Percentiles rank a stretch among this genome's conserved stretches.
These are phyloP conservation scores for Carassius auratus DNA, from an alignment of 2,113 vertebrate species.

Conservation along the genomic window DNA sequence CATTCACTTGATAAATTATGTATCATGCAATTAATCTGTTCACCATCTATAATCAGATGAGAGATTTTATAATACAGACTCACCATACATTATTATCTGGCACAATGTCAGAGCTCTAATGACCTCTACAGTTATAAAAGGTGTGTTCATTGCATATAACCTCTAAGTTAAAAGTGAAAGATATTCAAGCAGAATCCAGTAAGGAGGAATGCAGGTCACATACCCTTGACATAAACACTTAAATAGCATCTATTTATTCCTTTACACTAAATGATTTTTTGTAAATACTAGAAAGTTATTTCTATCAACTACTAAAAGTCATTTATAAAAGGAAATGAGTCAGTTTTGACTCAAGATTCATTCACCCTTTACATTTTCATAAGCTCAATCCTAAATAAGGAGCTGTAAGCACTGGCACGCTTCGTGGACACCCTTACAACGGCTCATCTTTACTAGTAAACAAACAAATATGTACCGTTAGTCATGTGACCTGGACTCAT, in stretches of 20 bases:
- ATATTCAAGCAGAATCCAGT: not conserved
- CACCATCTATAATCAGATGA: no score
- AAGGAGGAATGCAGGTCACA: not conserved
- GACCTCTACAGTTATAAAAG: not conserved
- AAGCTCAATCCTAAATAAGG: not conserved
- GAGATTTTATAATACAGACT: no score
- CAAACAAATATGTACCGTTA: constrained; percentile 11
- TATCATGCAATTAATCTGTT: no score
- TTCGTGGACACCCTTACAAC: not conserved
- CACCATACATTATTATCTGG: not conserved
- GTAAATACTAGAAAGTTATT: not conserved
- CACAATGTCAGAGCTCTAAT: not conserved
- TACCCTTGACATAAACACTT: not conserved
- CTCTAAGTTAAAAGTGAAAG: not conserved
- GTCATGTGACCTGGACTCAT: not conserved
- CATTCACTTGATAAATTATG: no score
- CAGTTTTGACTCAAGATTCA: not conserved
- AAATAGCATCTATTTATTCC: constrained; percentile 12
- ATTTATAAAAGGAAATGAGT: constrained; percentile 28
- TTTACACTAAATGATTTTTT: not conserved
- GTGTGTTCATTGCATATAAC: not conserved
- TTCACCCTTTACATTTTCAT: constrained; percentile 4
- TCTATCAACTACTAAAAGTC: not conserved
- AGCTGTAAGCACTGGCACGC: not conserved
- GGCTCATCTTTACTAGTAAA: constrained; percentile 32